These are phyloP conservation scores for Valencia hispanica DNA, from an alignment of 2,797 vertebrate genomes.

Conservation along the genomic window DNA sequence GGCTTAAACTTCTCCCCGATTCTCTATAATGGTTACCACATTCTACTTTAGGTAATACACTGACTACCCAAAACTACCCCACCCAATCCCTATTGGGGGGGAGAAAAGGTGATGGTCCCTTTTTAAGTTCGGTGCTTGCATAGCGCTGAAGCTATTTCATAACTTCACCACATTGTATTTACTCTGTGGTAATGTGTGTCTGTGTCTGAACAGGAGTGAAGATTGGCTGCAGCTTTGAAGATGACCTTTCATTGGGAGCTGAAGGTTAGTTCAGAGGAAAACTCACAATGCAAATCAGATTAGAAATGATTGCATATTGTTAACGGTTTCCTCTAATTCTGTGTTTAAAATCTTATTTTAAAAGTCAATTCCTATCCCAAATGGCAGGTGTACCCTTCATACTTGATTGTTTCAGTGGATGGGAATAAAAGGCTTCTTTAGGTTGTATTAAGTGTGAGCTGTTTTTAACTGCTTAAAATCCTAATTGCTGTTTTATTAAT, in stretches of 20 bases:
- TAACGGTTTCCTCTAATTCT: slow-evolving; percentile 30
- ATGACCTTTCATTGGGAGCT: slow-evolving; percentile 97
- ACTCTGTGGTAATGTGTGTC: slow-evolving; percentile 11
- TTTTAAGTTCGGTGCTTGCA: neutral
- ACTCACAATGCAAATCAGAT: slow-evolving; percentile 47
- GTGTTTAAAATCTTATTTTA: slow-evolving; percentile 3
- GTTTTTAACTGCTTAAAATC: neutral
- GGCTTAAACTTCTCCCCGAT: neutral
- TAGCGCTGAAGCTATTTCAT: slow-evolving; percentile 14
- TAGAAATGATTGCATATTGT: slow-evolving; percentile 54
- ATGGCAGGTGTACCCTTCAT: neutral
- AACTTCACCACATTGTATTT: slow-evolving; percentile 11
- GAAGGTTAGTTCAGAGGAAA: slow-evolving; percentile 86
- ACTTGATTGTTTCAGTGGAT: neutral
- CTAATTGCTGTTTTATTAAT: neutral
- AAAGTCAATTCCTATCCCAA: neutral
- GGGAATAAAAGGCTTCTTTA: neutral
- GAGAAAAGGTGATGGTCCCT: neutral
- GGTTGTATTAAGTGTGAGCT: neutral
- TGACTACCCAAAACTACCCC: neutral
- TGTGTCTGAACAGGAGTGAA: slow-evolving; percentile 74
- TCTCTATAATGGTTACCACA: neutral
- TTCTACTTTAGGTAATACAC: neutral
- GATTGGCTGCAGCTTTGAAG: slow-evolving; percentile 98
- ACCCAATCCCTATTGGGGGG: neutral